phyloP scores from a whole-genome alignment of 2,888 invertebrate species.

The Nomada ferruginata region DNA sequence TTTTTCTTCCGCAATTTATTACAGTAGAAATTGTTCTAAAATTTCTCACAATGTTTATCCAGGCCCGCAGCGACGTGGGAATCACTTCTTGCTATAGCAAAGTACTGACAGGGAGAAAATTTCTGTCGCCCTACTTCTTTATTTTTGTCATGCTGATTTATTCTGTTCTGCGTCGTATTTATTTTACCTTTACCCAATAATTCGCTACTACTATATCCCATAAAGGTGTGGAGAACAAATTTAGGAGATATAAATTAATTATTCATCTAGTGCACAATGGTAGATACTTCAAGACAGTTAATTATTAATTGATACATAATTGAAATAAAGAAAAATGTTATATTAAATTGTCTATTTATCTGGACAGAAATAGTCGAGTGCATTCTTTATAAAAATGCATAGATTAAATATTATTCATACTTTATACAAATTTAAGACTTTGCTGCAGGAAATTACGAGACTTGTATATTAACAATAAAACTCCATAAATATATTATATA shows the following conservation, averaged over 20 bases:
- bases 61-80: not conserved
- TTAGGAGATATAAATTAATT: too few species aligned
- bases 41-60: not conserved
- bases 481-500: not conserved
- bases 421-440: not conserved
- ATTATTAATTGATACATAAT: not conserved
- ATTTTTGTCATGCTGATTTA: constrained; percentile 9
- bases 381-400: too few species aligned
- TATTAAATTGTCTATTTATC: not conserved
- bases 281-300: not conserved
- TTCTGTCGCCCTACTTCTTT: constrained; percentile 5
- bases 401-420: not conserved
- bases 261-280: too few species aligned
- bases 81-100: not conserved
- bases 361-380: not conserved
- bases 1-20: not conserved
- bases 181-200: too few species aligned
- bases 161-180: too few species aligned
- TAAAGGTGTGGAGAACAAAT: too few species aligned
- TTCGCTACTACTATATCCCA: too few species aligned
- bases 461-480: not conserved
- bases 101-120: not conserved
- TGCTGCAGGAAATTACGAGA: not conserved
- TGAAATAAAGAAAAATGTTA: not conserved
- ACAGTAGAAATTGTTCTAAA: not conserved